phyloP scores from a whole-genome alignment of 2,113 vertebrate species.

The Gobius niger region DNA sequence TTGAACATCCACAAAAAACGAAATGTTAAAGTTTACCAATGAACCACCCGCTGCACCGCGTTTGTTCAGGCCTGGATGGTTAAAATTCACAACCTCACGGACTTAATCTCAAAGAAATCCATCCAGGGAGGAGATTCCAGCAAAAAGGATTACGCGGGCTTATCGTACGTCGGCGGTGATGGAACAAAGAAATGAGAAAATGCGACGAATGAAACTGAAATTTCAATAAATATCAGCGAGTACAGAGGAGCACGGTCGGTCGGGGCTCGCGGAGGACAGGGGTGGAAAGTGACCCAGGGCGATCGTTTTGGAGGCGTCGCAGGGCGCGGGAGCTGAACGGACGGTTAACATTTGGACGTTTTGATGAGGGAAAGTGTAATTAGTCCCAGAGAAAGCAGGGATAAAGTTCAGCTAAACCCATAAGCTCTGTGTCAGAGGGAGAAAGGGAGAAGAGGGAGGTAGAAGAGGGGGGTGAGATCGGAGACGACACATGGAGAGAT shows the following conservation, averaged over 20 bases:
- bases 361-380: slow-evolving; percentile 73
- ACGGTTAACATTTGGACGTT: slow-evolving; percentile 75
- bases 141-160: slow-evolving; percentile 63
- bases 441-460: not conserved
- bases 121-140: slow-evolving; percentile 50
- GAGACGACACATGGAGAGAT: slow-evolving; percentile 34
- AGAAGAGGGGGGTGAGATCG: not conserved
- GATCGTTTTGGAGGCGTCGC: slow-evolving; percentile 51
- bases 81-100: too few species aligned
- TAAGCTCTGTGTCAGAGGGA: slow-evolving; percentile 2
- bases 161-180: slow-evolving; percentile 47
- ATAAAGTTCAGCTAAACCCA: slow-evolving; percentile 18
- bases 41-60: too few species aligned
- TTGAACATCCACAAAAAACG: too few species aligned
- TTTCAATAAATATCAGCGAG: too few species aligned
- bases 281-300: slow-evolving; percentile 33
- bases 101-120: slow-evolving; percentile 49
- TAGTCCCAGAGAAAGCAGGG: slow-evolving; percentile 74
- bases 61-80: too few species aligned
- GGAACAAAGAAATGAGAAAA: slow-evolving; percentile 15
- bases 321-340: slow-evolving; percentile 63
- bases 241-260: too few species aligned
- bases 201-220: too few species aligned
- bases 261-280: slow-evolving; percentile 55
- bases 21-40: too few species aligned